These are phyloP conservation scores for Saguinus midas DNA, from an alignment of 2,113 vertebrate species.

Conservation along the genomic window DNA sequence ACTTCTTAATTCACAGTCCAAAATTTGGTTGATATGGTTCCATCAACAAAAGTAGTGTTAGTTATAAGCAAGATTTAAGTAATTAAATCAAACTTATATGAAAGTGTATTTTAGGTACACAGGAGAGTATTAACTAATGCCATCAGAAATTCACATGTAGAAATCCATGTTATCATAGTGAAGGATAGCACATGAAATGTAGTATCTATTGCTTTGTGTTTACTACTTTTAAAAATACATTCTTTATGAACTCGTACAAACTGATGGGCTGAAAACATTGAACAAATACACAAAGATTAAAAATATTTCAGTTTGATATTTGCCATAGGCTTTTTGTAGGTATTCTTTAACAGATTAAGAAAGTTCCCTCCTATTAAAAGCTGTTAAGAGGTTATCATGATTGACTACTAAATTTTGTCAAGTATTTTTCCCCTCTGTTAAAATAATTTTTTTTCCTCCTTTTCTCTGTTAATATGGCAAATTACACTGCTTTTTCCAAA, in stretches of 20 bases:
- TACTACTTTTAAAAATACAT: neutral
- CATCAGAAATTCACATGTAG: neutral
- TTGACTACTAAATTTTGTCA: neutral
- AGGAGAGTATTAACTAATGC: neutral
- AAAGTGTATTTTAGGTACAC: neutral
- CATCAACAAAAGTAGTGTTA: neutral
- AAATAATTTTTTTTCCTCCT: neutral
- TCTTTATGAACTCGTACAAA: neutral
- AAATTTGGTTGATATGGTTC: neutral
- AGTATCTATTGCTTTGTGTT: neutral
- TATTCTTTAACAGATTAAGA: neutral
- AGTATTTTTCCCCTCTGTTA: neutral
- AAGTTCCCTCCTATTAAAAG: neutral
- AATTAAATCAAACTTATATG: constrained; percentile 21
- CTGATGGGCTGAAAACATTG: neutral
- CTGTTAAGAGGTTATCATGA: neutral
- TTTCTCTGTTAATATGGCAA: neutral
- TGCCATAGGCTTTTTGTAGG: neutral
- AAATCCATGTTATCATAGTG: constrained; percentile 9
- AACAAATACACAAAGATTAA: neutral
- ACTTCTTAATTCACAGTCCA: neutral
- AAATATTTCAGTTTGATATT: neutral
- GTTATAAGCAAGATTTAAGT: neutral
- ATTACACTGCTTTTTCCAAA: neutral
- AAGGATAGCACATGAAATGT: neutral